A percentile compares a stretch with the other conserved stretches of the same genome.
phyloP scores from a whole-genome alignment of 2,797 vertebrate species.

The Ptychobarbus kaznakovi region DNA sequence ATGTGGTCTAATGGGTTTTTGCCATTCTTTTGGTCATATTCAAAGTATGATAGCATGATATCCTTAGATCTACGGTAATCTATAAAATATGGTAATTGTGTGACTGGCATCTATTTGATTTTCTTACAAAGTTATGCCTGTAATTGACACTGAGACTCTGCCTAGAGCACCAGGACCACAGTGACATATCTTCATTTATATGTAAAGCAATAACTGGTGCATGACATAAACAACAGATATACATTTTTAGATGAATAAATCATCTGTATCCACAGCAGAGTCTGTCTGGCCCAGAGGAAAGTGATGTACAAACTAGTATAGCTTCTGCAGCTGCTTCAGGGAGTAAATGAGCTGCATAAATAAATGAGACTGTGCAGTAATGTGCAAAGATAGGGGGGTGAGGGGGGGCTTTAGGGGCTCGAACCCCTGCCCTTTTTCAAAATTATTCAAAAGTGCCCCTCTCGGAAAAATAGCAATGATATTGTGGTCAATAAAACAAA shows the following conservation, averaged over 20 bases:
- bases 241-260: background rate
- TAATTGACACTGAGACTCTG: too few relatives aligned
- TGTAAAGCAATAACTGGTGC: background rate
- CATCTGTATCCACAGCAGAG: background rate
- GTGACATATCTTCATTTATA: background rate
- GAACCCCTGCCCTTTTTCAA: too few relatives aligned
- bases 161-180: background rate
- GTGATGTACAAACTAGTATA: background rate
- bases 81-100: background rate
- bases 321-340: background rate
- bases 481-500: too few relatives aligned
- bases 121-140: too few relatives aligned
- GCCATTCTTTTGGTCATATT: too few relatives aligned
- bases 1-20: too few relatives aligned
- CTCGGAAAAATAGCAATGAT: too few relatives aligned
- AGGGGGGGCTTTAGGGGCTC: too few relatives aligned
- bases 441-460: too few relatives aligned
- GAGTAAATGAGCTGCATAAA: background rate
- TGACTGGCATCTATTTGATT: background rate
- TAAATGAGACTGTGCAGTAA: background rate
- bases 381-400: background rate
- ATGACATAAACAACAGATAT: background rate
- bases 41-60: too few relatives aligned
- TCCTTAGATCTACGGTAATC: background rate
- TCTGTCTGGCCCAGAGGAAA: background rate